Conservation (phyloP, 2,888 invertebrate genomes). For the Tryphoninae sp. region DNA sequence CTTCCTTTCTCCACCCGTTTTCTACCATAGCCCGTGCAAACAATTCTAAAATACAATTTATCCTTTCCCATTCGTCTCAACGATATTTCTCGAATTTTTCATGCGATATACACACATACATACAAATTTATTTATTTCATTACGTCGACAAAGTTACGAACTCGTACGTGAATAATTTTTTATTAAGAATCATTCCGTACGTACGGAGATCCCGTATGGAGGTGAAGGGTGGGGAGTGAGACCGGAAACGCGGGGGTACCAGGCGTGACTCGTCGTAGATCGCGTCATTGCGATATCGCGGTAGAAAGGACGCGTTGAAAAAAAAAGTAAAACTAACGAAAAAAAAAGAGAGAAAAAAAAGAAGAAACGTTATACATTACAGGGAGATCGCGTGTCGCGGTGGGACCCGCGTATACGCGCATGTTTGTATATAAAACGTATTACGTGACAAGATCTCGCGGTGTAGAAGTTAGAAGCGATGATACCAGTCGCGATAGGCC, state of each 20-base stretch:
- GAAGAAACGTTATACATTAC: neutral
- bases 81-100: constrained; percentile 30
- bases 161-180: constrained; percentile 45
- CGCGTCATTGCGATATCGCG: constrained; percentile 49
- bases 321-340: constrained; percentile 24
- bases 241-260: constrained; percentile 60
- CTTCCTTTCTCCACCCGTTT: constrained; percentile 2
- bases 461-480: constrained; percentile 5
- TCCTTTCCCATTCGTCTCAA: constrained; percentile 32
- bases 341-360: neutral
- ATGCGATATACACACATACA: neutral
- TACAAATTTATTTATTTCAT: constrained; percentile 35
- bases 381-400: constrained; percentile 1
- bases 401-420: neutral
- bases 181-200: constrained; percentile 22
- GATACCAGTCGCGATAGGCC: constrained; percentile 32
- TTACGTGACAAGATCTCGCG: neutral
- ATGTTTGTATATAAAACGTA: neutral
- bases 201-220: constrained; percentile 7
- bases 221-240: constrained; percentile 21
- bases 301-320: constrained; percentile 46
- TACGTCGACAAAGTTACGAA: constrained; percentile 12
- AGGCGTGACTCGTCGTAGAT: constrained; percentile 61
- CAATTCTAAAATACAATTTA: neutral
- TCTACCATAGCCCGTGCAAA: neutral